These are phyloP conservation scores for Scaptomyza parva DNA, from an alignment of 2,888 invertebrate species.

Conservation along the genomic window DNA sequence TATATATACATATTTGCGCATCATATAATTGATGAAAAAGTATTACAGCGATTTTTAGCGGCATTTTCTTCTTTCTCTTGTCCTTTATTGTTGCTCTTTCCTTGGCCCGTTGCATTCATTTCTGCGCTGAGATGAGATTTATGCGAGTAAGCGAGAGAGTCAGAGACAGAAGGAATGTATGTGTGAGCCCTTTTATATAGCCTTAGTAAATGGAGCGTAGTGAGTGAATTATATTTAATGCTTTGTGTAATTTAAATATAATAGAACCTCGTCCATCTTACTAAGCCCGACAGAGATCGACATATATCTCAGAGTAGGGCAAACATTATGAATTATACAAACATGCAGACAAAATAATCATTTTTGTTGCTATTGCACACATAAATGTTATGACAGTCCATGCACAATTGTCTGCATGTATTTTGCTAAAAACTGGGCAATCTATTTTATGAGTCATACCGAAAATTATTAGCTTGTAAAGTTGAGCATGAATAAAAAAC, in stretches of 20 bases:
- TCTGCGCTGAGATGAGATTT: slow-evolving; percentile 49
- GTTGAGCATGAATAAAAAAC: slow-evolving; percentile 4
- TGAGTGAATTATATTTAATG: slow-evolving; percentile 80
- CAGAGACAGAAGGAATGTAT: slow-evolving; percentile 20
- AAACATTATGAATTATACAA: neutral
- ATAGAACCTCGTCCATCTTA: slow-evolving; percentile 62
- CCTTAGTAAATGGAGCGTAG: slow-evolving; percentile 78
- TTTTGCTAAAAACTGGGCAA: slow-evolving; percentile 49
- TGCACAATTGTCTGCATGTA: slow-evolving; percentile 26
- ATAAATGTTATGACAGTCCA: slow-evolving; percentile 38
- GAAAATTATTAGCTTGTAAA: slow-evolving; percentile 29
- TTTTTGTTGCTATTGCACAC: slow-evolving; percentile 38
- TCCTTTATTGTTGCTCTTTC: slow-evolving; percentile 27
- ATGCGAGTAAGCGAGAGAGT: no score
- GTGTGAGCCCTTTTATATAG: slow-evolving; percentile 54
- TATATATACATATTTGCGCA: slow-evolving; percentile 70
- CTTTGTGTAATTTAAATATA: slow-evolving; percentile 80
- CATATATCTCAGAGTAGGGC: neutral
- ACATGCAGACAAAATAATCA: slow-evolving; percentile 46
- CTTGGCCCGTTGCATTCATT: slow-evolving; percentile 48
- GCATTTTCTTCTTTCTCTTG: slow-evolving; percentile 50
- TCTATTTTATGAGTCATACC: slow-evolving; percentile 32
- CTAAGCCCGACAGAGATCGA: slow-evolving; percentile 13
- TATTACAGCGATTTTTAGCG: slow-evolving; percentile 80
- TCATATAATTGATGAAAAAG: slow-evolving; percentile 83